Evolutionary conservation across 2,888 invertebrate genomes (phyloP).

Genomic region (Ophioninae sp.): DNA sequence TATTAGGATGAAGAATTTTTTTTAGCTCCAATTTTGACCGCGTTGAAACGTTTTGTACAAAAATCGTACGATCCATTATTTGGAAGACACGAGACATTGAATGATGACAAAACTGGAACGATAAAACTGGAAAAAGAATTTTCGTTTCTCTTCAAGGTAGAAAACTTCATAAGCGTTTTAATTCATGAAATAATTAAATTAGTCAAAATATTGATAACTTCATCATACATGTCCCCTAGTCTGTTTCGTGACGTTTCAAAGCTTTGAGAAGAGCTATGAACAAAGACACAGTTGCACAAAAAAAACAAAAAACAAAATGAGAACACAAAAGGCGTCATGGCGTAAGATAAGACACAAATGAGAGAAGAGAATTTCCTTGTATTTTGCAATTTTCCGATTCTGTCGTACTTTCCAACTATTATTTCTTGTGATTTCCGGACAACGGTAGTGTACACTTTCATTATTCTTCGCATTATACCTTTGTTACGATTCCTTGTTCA

Average conservation of each 20-base stretch:
- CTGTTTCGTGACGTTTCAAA: not conserved
- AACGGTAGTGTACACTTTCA: constrained; percentile 69
- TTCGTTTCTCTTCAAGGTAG: not conserved
- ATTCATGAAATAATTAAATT: not conserved
- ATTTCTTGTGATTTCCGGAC: constrained; percentile 60
- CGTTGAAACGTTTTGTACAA: too few relatives aligned
- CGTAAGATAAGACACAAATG: constrained; percentile 69
- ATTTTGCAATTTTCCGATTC: constrained; percentile 50
- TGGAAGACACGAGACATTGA: too few relatives aligned
- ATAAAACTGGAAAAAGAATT: too few relatives aligned
- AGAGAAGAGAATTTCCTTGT: constrained; percentile 59
- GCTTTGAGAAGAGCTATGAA: not conserved
- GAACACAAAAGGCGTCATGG: constrained; percentile 68
- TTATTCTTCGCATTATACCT: constrained; percentile 69
- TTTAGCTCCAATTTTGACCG: too few relatives aligned
- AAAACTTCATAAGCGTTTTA: not conserved
- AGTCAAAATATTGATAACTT: not conserved
- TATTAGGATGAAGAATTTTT: too few relatives aligned
- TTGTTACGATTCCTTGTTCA: constrained; percentile 61
- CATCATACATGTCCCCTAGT: not conserved
- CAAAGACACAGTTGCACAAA: not conserved
- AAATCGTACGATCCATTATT: too few relatives aligned
- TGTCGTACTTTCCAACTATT: constrained; percentile 49
- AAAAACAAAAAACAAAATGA: constrained; percentile 27
- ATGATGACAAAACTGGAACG: too few relatives aligned